phyloP scores from a whole-genome alignment of 2,888 invertebrate genomes.

The Peribatodes rhomboidaria region DNA sequence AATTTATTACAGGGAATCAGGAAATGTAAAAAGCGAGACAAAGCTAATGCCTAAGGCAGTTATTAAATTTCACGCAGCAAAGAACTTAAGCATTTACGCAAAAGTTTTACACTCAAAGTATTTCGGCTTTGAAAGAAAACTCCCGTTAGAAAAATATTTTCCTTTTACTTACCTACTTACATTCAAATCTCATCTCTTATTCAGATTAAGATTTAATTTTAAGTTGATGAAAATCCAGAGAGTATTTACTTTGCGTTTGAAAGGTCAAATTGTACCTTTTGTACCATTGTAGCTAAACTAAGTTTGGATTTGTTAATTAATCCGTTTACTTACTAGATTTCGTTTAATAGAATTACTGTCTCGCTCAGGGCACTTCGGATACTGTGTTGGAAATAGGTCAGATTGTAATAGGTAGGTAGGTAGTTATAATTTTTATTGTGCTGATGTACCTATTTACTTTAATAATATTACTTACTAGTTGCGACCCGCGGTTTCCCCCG shows the following conservation, averaged over 20 bases:
- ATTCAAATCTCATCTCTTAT: constrained; percentile 19
- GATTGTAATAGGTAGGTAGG: too few relatives aligned
- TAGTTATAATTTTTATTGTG: too few relatives aligned
- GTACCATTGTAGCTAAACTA: not conserved
- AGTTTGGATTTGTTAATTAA: constrained; percentile 4
- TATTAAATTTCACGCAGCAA: not conserved
- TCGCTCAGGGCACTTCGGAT: too few relatives aligned
- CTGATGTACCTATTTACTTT: too few relatives aligned
- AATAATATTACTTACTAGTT: too few relatives aligned
- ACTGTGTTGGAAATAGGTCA: not conserved
- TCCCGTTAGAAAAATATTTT: constrained; percentile 20
- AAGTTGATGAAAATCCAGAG: constrained; percentile 18
- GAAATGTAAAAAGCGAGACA: too few relatives aligned
- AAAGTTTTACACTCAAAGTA: constrained; percentile 27
- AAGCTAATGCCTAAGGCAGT: not conserved
- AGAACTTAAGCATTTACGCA: not conserved
- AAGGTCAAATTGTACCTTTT: constrained; percentile 14
- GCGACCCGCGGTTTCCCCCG: too few relatives aligned
- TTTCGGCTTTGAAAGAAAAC: constrained; percentile 31
- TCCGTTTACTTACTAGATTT: not conserved
- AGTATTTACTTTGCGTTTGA: constrained; percentile 11
- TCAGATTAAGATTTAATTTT: constrained; percentile 18
- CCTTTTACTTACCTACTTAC: constrained; percentile 2
- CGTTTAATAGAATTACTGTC: not conserved
- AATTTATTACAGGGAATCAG: too few relatives aligned